Conservation (phyloP, 2,797 vertebrate genomes). For the Cossypha niveicapilla region DNA sequence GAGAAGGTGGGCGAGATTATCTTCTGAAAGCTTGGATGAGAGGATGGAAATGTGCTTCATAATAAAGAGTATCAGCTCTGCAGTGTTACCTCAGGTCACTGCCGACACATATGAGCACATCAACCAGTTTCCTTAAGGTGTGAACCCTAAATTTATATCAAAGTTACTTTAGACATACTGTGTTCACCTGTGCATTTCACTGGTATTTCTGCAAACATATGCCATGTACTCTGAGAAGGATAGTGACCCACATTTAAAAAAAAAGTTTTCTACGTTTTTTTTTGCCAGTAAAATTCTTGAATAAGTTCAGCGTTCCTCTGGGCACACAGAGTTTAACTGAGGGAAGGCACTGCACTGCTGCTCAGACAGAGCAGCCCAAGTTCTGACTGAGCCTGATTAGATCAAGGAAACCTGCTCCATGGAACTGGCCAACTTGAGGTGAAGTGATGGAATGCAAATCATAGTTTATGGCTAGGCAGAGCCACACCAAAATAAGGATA, state of each 20-base stretch:
- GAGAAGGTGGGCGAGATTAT: not conserved
- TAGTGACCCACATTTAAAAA: not conserved
- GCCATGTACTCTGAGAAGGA: not conserved
- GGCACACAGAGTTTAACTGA: not conserved
- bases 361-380: not conserved
- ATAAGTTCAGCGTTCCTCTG: not conserved
- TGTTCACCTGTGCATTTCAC: not conserved
- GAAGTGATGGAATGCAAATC: not conserved
- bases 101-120: not conserved
- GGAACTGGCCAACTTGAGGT: not conserved
- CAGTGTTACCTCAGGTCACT: not conserved
- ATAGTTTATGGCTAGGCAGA: not conserved
- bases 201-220: not conserved
- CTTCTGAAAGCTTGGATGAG: not conserved
- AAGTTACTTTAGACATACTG: not conserved
- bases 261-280: not conserved
- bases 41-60: not conserved
- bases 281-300: not conserved
- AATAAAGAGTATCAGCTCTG: not conserved
- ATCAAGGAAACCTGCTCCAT: not conserved
- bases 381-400: not conserved
- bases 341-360: not conserved
- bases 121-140: not conserved
- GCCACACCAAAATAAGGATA: not conserved
- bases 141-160: not conserved